These are phyloP conservation scores for Diplodus puntazzo DNA, from an alignment of 2,797 vertebrate species.

Conservation along the genomic window DNA sequence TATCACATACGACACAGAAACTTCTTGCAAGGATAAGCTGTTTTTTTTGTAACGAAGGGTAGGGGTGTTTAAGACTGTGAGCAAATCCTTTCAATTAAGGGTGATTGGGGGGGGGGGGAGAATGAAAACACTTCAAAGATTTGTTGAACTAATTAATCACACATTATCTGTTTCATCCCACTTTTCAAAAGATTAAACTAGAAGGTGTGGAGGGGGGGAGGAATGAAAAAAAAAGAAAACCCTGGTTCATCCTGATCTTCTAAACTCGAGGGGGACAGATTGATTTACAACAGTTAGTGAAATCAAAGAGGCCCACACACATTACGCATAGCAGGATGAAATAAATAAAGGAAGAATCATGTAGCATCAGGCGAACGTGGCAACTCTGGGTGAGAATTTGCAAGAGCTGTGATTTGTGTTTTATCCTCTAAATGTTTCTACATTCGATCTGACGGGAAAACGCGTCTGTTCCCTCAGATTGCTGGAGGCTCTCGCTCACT, in stretches of 20 bases:
- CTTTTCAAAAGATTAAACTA: conserved; percentile 20
- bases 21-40: conserved; percentile 14
- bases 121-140: conserved; percentile 34
- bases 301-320: conserved; percentile 54
- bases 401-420: conserved; percentile 7
- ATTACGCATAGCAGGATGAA: conserved; percentile 14
- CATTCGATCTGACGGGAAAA: conserved; percentile 21
- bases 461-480: conserved; percentile 4
- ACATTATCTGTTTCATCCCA: conserved; percentile 34
- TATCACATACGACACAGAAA: conserved; percentile 16
- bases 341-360: neutral
- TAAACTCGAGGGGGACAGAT: neutral
- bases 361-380: conserved; percentile 11
- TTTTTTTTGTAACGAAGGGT: too few species aligned
- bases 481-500: conserved; percentile 31
- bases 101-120: conserved; percentile 1
- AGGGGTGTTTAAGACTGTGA: conserved; percentile 48
- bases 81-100: conserved; percentile 47
- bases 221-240: neutral
- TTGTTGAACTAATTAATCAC: conserved; percentile 39
- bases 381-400: conserved; percentile 24
- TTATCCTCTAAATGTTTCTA: conserved; percentile 34
- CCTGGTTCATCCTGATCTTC: conserved; percentile 19
- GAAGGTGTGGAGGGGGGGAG: conserved; percentile 11
- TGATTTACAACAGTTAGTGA: conserved; percentile 34